phyloP scores from a whole-genome alignment of 2,888 invertebrate genomes.

The Calliopum simillimum region DNA sequence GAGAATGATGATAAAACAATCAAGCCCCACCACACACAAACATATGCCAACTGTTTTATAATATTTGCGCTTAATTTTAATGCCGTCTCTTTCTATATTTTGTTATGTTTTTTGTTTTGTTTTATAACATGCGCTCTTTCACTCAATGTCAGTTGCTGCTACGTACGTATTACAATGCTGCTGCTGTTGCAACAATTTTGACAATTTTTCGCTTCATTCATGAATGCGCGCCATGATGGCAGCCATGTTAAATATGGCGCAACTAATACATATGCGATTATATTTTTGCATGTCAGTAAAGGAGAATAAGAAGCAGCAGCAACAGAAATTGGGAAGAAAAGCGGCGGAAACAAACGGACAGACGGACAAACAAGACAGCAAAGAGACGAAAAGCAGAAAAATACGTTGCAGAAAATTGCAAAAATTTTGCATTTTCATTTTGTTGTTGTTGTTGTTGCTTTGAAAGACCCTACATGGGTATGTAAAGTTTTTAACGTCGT shows the following conservation, averaged over 20 bases:
- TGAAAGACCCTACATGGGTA: no score
- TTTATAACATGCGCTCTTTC: neutral
- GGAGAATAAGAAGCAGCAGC: no score
- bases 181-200: neutral
- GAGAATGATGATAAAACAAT: no score
- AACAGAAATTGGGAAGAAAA: no score
- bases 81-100: neutral
- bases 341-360: no score
- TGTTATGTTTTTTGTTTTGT: no score
- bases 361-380: neutral
- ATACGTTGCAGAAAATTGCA: neutral
- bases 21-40: no score
- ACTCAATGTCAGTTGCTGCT: constrained; percentile 13
- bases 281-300: neutral
- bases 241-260: constrained; percentile 10
- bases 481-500: no score
- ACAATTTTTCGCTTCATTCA: constrained; percentile 2
- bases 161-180: no score
- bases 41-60: no score
- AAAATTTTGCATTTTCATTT: constrained; percentile 6
- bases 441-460: neutral
- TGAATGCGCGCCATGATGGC: constrained; percentile 6
- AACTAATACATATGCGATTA: constrained; percentile 6
- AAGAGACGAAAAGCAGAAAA: neutral
- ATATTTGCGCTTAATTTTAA: constrained; percentile 6